Conservation (phyloP, 2,888 invertebrate genomes). For the Xiphydria camelus region DNA sequence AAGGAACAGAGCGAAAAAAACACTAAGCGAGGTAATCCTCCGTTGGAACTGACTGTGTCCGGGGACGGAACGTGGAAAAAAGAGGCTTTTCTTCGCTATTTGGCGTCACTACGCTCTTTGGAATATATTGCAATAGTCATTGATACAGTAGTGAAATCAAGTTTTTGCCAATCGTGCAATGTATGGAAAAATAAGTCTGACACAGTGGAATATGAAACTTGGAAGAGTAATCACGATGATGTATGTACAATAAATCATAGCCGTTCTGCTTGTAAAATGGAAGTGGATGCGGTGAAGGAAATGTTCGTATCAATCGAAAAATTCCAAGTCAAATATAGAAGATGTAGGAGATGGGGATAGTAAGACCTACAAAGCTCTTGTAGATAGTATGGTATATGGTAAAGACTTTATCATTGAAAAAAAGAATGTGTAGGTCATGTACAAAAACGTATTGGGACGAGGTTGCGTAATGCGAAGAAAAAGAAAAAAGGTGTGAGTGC, state of each 20-base stretch:
- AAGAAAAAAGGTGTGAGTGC: too few species aligned
- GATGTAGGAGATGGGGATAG: conserved; percentile 16
- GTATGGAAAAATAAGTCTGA: conserved; percentile 9
- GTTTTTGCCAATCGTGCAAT: conserved; percentile 13
- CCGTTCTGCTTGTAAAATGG: conserved; percentile 10
- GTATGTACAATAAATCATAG: conserved; percentile 11
- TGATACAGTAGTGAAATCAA: conserved; percentile 10
- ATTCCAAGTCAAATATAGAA: conserved; percentile 7
- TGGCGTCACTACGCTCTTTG: conserved; percentile 14
- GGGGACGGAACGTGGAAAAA: conserved; percentile 19
- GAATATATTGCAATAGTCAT: conserved; percentile 7
- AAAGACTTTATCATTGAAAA: conserved; percentile 2
- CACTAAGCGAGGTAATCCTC: conserved; percentile 4
- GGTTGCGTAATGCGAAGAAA: conserved; percentile 8
- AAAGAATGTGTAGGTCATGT: neutral
- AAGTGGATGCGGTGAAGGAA: conserved; percentile 6
- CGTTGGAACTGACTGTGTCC: conserved; percentile 12
- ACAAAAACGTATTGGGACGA: too few species aligned
- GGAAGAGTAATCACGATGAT: conserved; percentile 10
- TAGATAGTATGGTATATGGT: conserved; percentile 10
- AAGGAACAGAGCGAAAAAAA: conserved; percentile 11
- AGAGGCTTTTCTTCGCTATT: conserved; percentile 16
- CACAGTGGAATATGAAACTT: conserved; percentile 6
- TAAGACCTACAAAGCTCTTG: conserved; percentile 9
- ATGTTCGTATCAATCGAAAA: conserved; percentile 14